Percentiles rank a stretch among this genome's conserved stretches.
Evolutionary conservation across 1,140 invertebrate species (phyloP).

Genomic region (Galendromus occidentalis): DNA sequence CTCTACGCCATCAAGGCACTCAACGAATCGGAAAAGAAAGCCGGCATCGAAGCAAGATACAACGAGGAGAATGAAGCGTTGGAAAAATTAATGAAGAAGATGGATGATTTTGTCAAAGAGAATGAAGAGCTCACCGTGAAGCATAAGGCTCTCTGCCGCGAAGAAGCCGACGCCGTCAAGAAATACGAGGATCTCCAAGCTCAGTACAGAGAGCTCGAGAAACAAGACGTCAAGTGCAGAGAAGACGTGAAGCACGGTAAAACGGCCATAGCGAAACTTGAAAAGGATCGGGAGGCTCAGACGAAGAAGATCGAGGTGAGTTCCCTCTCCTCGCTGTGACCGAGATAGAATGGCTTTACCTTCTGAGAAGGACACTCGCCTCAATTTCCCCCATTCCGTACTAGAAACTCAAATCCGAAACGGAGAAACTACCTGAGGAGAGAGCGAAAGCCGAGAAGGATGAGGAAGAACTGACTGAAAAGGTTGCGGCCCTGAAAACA

Average conservation of each 20-base stretch:
- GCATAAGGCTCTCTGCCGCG: not conserved
- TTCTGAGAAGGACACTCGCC: no score
- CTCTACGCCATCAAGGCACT: not conserved
- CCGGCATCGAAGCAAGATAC: not conserved
- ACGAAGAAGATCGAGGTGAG: conserved; percentile 25
- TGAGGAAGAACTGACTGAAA: conserved; percentile 33
- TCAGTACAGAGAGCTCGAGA: conserved; percentile 28
- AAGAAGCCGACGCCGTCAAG: conserved; percentile 18
- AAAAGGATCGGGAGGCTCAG: conserved; percentile 26
- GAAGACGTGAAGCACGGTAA: conserved; percentile 31
- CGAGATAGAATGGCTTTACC: no score
- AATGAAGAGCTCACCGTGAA: not conserved
- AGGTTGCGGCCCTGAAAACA: conserved; percentile 30
- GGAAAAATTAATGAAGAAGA: conserved; percentile 16
- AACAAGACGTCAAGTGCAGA: conserved; percentile 27
- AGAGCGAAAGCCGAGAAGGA: conserved; percentile 31
- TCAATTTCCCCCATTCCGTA: no score
- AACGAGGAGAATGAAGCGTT: not conserved
- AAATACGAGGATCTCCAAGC: conserved; percentile 27
- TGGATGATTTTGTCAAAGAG: conserved; percentile 9
- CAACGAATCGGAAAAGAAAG: not conserved
- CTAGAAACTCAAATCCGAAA: conserved; percentile 12
- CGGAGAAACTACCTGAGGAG: conserved; percentile 18
- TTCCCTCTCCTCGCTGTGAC: not conserved
- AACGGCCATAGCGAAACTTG: conserved; percentile 26